Evolutionary conservation across 2,113 vertebrate species (phyloP).

Genomic region (Boulengerochromis microlepis): DNA sequence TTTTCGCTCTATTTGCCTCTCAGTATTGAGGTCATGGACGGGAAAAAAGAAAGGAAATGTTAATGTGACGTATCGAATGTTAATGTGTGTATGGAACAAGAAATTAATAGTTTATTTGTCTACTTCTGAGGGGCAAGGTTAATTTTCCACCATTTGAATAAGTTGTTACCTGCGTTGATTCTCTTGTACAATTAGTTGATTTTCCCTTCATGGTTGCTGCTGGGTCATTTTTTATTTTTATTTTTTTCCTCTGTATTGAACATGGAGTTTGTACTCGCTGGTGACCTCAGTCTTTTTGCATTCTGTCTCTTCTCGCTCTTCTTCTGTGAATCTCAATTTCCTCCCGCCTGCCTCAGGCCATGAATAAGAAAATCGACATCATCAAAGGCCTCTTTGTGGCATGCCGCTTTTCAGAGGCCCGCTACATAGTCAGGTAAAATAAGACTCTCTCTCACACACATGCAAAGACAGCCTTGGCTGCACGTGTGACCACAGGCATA

Average conservation of each 20-base stretch:
- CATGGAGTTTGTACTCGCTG: conserved; percentile 27
- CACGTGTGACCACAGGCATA: neutral
- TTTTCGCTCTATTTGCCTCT: conserved; percentile 1
- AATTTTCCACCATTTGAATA: neutral
- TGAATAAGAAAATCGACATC: conserved; percentile 88
- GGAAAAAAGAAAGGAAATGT: neutral
- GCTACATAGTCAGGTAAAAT: conserved; percentile 83
- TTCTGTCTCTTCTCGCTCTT: conserved; percentile 33
- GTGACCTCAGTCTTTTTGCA: conserved; percentile 49
- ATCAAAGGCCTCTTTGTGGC: conserved; percentile 90
- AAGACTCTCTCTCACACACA: neutral
- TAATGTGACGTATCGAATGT: neutral
- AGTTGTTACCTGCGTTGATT: conserved; percentile 1
- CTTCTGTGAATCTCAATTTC: conserved; percentile 59
- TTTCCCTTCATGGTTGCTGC: neutral
- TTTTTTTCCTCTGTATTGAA: neutral
- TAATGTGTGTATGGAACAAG: neutral
- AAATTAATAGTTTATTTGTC: conserved; percentile 9
- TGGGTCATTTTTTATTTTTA: neutral
- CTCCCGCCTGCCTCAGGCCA: conserved; percentile 69
- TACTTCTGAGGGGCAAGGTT: neutral
- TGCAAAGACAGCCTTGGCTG: neutral
- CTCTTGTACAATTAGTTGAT: conserved; percentile 23
- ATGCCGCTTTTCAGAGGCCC: conserved; percentile 85
- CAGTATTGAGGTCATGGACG: neutral